phyloP scores from a whole-genome alignment of 2,797 vertebrate genomes.

The Anguilla pacifica region DNA sequence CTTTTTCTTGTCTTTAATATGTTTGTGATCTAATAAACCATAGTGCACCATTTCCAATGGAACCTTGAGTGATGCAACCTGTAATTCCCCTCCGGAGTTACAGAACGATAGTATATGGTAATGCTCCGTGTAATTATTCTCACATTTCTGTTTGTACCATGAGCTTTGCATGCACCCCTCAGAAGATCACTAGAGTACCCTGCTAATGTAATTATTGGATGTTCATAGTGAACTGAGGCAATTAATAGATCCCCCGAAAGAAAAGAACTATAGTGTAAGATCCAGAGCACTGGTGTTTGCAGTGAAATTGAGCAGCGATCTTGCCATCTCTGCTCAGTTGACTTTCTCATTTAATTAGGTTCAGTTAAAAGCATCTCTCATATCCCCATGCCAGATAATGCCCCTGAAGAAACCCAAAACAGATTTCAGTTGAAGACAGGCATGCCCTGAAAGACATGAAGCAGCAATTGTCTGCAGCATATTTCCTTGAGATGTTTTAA shows the following conservation, averaged over 20 bases:
- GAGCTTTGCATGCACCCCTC: not conserved
- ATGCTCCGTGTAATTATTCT: not conserved
- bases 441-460: not conserved
- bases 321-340: constrained; percentile 12
- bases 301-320: constrained; percentile 10
- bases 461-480: not conserved
- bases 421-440: not conserved
- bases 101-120: not conserved
- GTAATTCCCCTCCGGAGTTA: not conserved
- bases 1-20: not conserved
- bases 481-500: not conserved
- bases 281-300: not conserved
- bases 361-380: not conserved
- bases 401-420: not conserved
- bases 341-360: constrained; percentile 1
- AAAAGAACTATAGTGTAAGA: not conserved
- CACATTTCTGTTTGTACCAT: not conserved
- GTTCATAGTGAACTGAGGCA: constrained; percentile 12
- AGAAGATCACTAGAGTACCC: constrained; percentile 11
- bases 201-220: constrained; percentile 19
- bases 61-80: not conserved
- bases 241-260: constrained; percentile 14
- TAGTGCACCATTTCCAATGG: not conserved
- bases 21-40: not conserved
- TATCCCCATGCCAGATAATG: not conserved